Percentiles rank a stretch among this genome's conserved stretches.
Conservation (phyloP, 1,140 invertebrate species). For the Bombyx mandarina region DNA sequence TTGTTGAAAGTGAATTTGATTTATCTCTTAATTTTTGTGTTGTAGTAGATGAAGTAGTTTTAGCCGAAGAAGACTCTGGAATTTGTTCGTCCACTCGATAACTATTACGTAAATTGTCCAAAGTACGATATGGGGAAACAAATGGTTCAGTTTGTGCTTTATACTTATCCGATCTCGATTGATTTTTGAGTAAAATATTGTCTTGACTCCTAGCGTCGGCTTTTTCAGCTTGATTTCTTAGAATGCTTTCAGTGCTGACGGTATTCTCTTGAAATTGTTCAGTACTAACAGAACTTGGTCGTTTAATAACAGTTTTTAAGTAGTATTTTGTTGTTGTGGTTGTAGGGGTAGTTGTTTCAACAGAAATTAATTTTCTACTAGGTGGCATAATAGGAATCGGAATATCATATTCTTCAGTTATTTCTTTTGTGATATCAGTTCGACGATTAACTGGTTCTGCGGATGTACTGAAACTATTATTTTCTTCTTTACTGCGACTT, state of each 20-base stretch:
- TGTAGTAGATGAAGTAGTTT: slow-evolving; percentile 26
- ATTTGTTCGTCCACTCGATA: slow-evolving; percentile 20
- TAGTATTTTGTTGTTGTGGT: slow-evolving; percentile 47
- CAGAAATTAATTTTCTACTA: slow-evolving; percentile 8
- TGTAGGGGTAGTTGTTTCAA: slow-evolving; percentile 5
- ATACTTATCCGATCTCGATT: slow-evolving; percentile 9
- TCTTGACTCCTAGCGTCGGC: slow-evolving; percentile 4
- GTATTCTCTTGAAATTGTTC: slow-evolving; percentile 24
- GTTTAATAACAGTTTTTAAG: slow-evolving; percentile 49
- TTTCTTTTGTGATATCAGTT: slow-evolving; percentile 25
- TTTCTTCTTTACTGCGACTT: no score
- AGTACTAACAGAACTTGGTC: slow-evolving; percentile 32
- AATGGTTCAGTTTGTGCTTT: slow-evolving; percentile 28
- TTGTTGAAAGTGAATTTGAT: slow-evolving; percentile 3
- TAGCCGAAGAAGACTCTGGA: slow-evolving; percentile 26
- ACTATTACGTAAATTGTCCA: slow-evolving; percentile 46
- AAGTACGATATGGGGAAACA: slow-evolving; percentile 50
- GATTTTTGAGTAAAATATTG: slow-evolving; percentile 9
- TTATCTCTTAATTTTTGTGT: slow-evolving; percentile 19
- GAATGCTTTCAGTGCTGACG: slow-evolving; percentile 23
- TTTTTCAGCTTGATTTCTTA: slow-evolving; percentile 22
- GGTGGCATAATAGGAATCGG: slow-evolving; percentile 16
- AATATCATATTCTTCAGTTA: slow-evolving; percentile 28
- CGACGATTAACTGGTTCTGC: slow-evolving; percentile 6
- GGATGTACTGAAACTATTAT: no score